These are phyloP conservation scores for Bos javanicus DNA, from an alignment of 2,113 vertebrate species.

Conservation along the genomic window DNA sequence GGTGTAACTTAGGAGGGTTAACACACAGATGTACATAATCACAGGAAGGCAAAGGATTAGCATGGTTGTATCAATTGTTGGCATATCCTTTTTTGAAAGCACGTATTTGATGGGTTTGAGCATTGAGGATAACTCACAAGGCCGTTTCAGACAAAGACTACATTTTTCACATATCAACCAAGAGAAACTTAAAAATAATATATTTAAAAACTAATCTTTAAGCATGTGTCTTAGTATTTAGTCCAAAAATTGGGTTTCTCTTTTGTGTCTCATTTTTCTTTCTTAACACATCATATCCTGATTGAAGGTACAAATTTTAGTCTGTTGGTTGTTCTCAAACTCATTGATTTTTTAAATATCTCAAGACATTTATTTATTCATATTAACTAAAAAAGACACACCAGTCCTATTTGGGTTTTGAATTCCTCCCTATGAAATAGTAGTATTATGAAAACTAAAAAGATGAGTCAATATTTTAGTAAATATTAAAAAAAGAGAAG, in stretches of 20 bases:
- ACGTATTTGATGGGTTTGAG: not conserved
- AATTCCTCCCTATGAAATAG: not conserved
- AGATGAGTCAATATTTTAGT: not conserved
- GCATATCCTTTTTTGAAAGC: not conserved
- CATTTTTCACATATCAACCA: not conserved
- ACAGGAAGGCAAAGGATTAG: not conserved
- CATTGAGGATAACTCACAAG: not conserved
- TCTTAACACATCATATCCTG: not conserved
- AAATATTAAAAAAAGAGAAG: not conserved
- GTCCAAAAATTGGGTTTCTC: not conserved
- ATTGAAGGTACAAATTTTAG: not conserved
- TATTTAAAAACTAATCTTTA: not conserved
- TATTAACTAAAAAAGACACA: not conserved
- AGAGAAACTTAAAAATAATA: not conserved
- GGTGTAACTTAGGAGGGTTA: not conserved
- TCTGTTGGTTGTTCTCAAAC: constrained; percentile 27
- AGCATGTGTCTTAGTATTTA: not conserved
- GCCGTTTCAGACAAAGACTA: not conserved
- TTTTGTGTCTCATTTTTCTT: not conserved
- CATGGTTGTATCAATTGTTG: not conserved
- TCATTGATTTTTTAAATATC: not conserved
- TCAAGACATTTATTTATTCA: not conserved
- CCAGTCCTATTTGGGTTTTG: not conserved
- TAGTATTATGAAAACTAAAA: not conserved
- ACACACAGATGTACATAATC: fast-evolving